Evolutionary conservation across 2,888 invertebrate species (phyloP), one percentile per base, ranked within the genome.

Genomic region (Trichopoda pennipes): DNA sequence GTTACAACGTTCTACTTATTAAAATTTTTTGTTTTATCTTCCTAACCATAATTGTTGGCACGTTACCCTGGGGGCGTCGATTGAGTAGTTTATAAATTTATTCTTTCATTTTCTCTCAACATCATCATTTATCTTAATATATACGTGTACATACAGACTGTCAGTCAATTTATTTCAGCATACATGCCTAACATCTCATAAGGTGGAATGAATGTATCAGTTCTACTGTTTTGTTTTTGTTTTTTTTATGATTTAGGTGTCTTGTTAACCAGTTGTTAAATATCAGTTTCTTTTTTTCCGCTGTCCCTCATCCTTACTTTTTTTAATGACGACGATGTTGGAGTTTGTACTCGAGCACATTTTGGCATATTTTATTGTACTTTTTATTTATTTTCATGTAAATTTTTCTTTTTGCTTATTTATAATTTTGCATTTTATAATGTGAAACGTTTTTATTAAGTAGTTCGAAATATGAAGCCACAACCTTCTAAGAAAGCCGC

Each of bases 21-120:
- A 19, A 32, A 9, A 21, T 21, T 28, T 44, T 60, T 32, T 66
- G 55, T 73, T 35, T 23, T 55, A 17, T 28, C 38, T 63, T 32
- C 55, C 47, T 53, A 56, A 74, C 79, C 68, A 81, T 79, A 84
- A 83, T 79, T 80, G 83, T 80, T 81, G 84, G 83, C 84, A 81
- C 81, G 81, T 81, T 83, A 81, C 81, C 84, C 81, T 80, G 83
- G 80, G 81, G 83, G 84, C 84, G 84, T 84, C 81, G 84, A 84
- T 84, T 84, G 84, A 84, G 84, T 84, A 77, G 81, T 83, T 84
- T 81, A 70, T 76, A 73, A 80, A 80, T 80, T 74, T 74, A 74
- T 80, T 80, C 79, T 80, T 80, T 73, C 79, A 80, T 74, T 74
- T 73, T 80, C 79, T 80, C 73, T 80, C 79, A 80, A 80, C 79